Evolutionary conservation across 2,888 invertebrate genomes (phyloP), one percentile per base, ranked within the genome.

Genomic region (Argyresthia albistria): DNA sequence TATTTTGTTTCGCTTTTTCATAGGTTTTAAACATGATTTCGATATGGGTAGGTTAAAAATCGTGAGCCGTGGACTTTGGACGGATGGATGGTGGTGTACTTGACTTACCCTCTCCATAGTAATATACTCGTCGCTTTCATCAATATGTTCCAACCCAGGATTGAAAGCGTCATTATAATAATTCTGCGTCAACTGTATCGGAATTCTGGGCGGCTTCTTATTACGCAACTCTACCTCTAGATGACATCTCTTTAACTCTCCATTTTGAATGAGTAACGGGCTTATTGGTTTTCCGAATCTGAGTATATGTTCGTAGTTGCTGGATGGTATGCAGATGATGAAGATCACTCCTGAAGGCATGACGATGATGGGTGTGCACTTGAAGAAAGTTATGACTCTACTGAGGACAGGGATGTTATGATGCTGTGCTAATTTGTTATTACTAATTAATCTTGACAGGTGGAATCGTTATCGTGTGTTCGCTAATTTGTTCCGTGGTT

Each of bases 301-400:
- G 14, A 91, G 59, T 45, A 89, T 84, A 63, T 91, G 90, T 71
- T 93, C 93, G 63, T 90, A 90, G 67, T 90, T 91, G 53, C 91
- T 88, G 55, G 92, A 91, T 8, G 93, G 93, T 61, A 93, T 91
- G 64, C 90, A 91, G 55, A 93, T 89, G 54, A 93, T 70, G 66
- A 93, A 93, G 56, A 93, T 88, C 7, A 93, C 92, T 58, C 92
- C 92, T 4, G 78, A 67, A 52, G 90, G 88, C 90, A 90, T 90
- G 57, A 15, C 37, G 12, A 25, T 39, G 66, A 66, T 35, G 43
- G 8, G 15, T 37, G 14, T 35, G 14, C 37, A 10, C 15, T 45
- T 15, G 16, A 15, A 37, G 49, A 49, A 36, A 49, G 37, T 15
- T 8, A 14, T 12, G 37, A n/a, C 36, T 37, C 10, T 35, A 49